Evolutionary conservation across 2,113 vertebrate genomes (phyloP), one percentile per base, ranked within the genome.

Genomic region (Regulus satrapa): DNA sequence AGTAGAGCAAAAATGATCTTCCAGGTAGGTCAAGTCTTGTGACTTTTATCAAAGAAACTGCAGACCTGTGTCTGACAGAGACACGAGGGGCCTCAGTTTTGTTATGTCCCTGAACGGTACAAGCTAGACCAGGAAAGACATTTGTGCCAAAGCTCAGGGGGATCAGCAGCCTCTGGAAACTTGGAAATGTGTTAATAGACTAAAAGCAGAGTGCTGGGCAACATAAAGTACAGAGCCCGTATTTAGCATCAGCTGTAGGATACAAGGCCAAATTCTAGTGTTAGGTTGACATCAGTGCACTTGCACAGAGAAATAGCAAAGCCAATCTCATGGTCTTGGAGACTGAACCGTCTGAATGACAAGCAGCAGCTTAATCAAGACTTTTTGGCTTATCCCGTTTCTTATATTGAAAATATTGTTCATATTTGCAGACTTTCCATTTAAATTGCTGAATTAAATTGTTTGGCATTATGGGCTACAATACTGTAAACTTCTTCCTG

Each of bases 1-100:
- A 95, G 84, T 24, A 88, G 48, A 89, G 40, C 45, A 92, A 89
- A 94, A 92, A 71, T 52, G 31, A 38, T 95, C 82, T 93, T 95
- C 78, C 63, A 77, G 75, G 32, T 83, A 81, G 89, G 72, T 91
- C 80, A 89, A 74, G 58, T 66, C 80, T 92, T 85, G 68, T 1
- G 31, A 74, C 72, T 94, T 93, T 24, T 59, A 67, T 85, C 48
- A 86, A 41, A 93, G 88, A 55, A 62, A 19, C 40, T 56, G 40
- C 38, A 85, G 87, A 26, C 69, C 46, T 61, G 25, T 82, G 45
- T 84, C 40, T 96, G 75, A 31, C 58, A 73, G 45, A 78, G 77
- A 36, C 74, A 63, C 1, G 0, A 8, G 63, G 20, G 46, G 28
- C 59, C 85, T 79, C 31, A 17, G 58, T 63, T 88, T 85, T 92